Evolutionary conservation across 2,888 invertebrate genomes (phyloP).

Genomic region (Clanis bilineata): DNA sequence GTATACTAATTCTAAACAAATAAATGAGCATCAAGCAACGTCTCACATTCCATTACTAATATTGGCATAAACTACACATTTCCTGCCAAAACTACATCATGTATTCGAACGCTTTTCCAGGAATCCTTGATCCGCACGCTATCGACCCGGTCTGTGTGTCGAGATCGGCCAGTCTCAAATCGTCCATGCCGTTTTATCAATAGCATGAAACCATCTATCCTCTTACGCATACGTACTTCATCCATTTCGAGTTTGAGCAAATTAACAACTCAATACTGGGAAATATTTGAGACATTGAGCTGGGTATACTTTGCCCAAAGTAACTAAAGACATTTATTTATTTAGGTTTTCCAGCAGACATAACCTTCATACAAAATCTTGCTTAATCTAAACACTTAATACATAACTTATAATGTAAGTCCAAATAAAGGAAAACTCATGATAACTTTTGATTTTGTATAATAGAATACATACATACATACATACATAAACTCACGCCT

Average conservation of each 20-base stretch:
- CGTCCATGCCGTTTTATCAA: conserved; percentile 50
- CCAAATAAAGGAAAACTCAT: no score
- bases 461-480: no score
- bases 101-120: conserved; percentile 28
- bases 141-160: conserved; percentile 42
- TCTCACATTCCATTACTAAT: no score
- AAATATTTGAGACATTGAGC: not conserved
- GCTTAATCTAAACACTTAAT: no score
- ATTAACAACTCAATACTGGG: not conserved
- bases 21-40: no score
- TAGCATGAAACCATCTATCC: conserved; percentile 24
- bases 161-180: conserved; percentile 40
- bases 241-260: not conserved
- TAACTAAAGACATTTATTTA: not conserved
- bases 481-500: no score
- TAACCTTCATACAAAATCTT: no score
- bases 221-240: conserved; percentile 17
- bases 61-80: no score
- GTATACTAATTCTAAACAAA: no score
- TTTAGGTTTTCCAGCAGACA: no score
- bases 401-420: no score
- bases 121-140: conserved; percentile 26
- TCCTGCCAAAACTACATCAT: not conserved
- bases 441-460: no score
- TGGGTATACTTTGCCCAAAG: not conserved